Evolutionary conservation across 2,797 vertebrate genomes (phyloP), one percentile per base, ranked within the genome.

Genomic region (Tiaroga cobitis): DNA sequence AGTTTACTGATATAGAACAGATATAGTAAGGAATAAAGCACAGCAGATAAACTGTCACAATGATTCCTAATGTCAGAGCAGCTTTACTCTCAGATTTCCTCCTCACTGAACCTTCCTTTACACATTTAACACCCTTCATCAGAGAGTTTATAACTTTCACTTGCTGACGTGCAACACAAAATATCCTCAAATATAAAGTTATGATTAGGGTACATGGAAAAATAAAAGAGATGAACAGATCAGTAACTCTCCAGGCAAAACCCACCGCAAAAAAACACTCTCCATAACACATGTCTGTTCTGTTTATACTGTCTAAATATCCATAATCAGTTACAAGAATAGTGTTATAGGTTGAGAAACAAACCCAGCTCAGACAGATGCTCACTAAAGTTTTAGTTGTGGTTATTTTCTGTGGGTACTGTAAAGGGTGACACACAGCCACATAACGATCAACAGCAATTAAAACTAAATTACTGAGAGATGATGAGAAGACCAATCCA

Each of bases 111-210:
- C 26, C 61, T 29, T 63, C 26, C 1, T 0, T 63, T 63, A 16
- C 8, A 54, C 9, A 0, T 70, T 70, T 56, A 15, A 5, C 37
- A 7, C 16, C 5, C 32, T 70, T 70, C 2, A 81, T 37, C 8
- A 81, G 0, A n/a, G 80, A 56, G 24, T 81, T 81, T 21, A 81
- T 41, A 43, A 82, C 67, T 82, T 81, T 81, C 67, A 81, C 80
- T 26, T 81, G 80, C 67, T 72, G 49, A 5, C 26, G 54, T 39
- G 2, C 76, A 0, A 61, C 13, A 78, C 41, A 61, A 19, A 76
- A 76, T 5, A 76, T 76, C 32, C 29, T 76, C 26, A 78, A 26
- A 78, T 81, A 72, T 19, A 81, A 73, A 61, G 3, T 24, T 59
- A 73, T 59, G n/a, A 82, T 82, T 2, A 46, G 0, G 0, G 2